phyloP scores from a whole-genome alignment of 1,140 invertebrate genomes.

The Pseudobourletiella spinata region DNA sequence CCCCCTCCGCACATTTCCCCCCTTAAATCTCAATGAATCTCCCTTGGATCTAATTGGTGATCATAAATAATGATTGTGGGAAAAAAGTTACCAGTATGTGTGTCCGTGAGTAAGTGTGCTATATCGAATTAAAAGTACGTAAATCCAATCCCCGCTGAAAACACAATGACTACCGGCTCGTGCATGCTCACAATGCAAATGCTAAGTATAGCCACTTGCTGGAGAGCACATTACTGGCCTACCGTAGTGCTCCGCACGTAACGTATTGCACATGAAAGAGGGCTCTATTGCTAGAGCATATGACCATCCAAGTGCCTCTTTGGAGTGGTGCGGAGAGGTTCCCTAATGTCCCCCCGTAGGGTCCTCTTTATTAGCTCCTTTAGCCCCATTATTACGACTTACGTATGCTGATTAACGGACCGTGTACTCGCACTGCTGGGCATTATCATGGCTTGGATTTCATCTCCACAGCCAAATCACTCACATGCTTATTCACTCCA shows the following conservation, averaged over 20 bases:
- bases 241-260: no score
- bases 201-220: no score
- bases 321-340: no score
- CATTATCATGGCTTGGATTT: no score
- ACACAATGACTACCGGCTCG: neutral
- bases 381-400: conserved; percentile 25
- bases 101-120: conserved; percentile 8
- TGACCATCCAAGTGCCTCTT: no score
- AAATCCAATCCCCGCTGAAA: neutral
- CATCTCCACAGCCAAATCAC: conserved; percentile 34
- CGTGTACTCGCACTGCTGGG: conserved; percentile 16
- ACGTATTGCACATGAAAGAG: no score
- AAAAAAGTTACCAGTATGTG: neutral
- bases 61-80: conserved; percentile 34
- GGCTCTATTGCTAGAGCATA: no score
- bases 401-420: conserved; percentile 16
- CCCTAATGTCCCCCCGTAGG: no score
- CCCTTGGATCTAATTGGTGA: conserved; percentile 15
- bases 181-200: neutral
- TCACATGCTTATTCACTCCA: conserved; percentile 34
- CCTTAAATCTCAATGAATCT: no score
- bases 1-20: no score
- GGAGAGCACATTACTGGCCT: no score
- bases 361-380: conserved; percentile 32
- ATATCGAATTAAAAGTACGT: neutral